Base-by-base conservation (phyloP, 2,888 invertebrate species). In the Netelia fuscicornis region DNA sequence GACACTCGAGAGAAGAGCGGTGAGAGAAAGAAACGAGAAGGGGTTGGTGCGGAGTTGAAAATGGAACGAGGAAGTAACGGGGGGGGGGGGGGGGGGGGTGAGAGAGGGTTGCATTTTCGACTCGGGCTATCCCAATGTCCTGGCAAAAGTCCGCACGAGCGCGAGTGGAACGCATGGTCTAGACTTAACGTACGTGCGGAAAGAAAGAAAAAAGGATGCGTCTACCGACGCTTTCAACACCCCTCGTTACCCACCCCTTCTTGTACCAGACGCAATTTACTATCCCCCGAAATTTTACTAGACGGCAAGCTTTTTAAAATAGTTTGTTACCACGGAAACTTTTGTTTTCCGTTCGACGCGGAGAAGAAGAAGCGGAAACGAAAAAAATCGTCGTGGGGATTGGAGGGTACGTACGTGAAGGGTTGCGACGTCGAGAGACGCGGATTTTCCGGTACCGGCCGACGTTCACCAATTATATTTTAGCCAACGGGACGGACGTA, bases 221-320 rank as follows among this genome's bases (percentile, higher is more conserved):
- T 78, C 68, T 81, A 75, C 52, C 56, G 52, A 71, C 68, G 56
- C 65, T 81, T 74, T 60, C 44, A 65, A 30, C 72, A 20, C 86
- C 86, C 90, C 44, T 25, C 67, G 13, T 13, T 13, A 13, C 48
- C 44, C 58, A 23, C 1, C 17, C 48, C 13, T 8, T 11, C 30
- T 10, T 65, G 44, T 11, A 23, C n/a, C 44, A 67, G 65, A 67
- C 44, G 23, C 62, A 30, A 23, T 90, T 90, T 91, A 89, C 42
- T 70, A 67, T 52, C 42, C 25, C 44, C 82, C 89, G 90, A 91
- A 93, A 93, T 93, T 93, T 89, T 90, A 92, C 89, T 91, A 90
- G 91, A 91, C 92, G 37, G 90, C 91, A 89, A 89, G 44, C 64
- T 92, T 92, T 92, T 90, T 90, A 92, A 70, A 80, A 71, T 92